These are phyloP conservation scores for Melinaea menophilus DNA, from an alignment of 2,888 invertebrate species.

Conservation along the genomic window DNA sequence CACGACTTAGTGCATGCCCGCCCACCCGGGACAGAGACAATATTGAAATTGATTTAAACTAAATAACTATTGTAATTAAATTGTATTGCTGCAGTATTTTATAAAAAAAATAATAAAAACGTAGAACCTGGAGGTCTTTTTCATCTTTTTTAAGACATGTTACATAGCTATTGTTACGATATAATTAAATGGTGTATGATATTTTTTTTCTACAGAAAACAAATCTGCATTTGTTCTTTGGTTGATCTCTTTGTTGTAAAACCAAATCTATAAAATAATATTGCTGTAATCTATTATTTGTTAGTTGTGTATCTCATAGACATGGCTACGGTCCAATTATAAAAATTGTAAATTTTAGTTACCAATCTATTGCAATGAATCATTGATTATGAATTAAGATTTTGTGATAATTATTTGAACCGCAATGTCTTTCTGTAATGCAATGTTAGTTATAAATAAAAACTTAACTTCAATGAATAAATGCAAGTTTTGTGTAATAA, in stretches of 20 bases:
- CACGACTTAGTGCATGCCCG: conserved; percentile 50
- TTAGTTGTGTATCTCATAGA: conserved; percentile 20
- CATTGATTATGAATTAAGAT: conserved; percentile 13
- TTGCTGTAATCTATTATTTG: conserved; percentile 19
- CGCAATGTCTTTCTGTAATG: conserved; percentile 50
- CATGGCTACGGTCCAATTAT: conserved; percentile 13
- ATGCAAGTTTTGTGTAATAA: conserved; percentile 57
- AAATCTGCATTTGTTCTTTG: conserved; percentile 71
- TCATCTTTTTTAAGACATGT: conserved; percentile 76
- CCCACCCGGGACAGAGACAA: conserved; percentile 69
- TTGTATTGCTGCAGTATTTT: conserved; percentile 75
- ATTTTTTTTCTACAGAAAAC: conserved; percentile 70
- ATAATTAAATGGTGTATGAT: conserved; percentile 69
- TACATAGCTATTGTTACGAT: conserved; percentile 74
- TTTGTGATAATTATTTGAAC: conserved; percentile 42
- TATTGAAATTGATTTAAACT: conserved; percentile 76
- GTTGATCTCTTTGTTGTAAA: conserved; percentile 39
- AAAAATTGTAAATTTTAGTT: conserved; percentile 27
- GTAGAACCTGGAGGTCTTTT: conserved; percentile 73
- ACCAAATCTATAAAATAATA: conserved; percentile 27
- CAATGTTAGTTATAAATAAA: conserved; percentile 63
- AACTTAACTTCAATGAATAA: conserved; percentile 62
- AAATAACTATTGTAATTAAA: conserved; percentile 76
- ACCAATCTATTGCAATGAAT: conserved; percentile 22
- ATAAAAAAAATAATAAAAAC: conserved; percentile 66